Conservation (phyloP, 2,113 vertebrate species). For the Cavia porcellus region DNA sequence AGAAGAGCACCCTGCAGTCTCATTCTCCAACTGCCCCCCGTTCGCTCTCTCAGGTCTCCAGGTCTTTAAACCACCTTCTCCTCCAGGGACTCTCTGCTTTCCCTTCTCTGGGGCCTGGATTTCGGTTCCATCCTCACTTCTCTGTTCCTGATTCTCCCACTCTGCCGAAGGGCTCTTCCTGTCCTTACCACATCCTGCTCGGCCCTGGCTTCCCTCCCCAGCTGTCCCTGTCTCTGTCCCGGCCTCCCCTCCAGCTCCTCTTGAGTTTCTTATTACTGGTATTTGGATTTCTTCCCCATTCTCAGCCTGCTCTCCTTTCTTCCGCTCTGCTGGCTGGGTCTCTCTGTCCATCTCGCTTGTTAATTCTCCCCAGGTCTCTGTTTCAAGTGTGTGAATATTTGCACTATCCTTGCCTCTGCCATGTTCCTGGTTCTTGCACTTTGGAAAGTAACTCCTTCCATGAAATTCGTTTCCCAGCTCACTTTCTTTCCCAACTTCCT, state of each 20-base stretch:
- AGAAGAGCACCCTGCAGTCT: neutral
- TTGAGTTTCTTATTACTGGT: neutral
- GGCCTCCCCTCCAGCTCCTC: neutral
- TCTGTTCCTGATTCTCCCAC: neutral
- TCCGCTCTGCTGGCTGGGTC: neutral
- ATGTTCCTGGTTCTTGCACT: neutral
- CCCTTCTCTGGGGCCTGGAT: constrained; percentile 1
- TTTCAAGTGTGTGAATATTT: neutral
- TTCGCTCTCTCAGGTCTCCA: neutral
- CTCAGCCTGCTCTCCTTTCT: neutral
- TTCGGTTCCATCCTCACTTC: neutral
- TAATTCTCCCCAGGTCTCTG: neutral
- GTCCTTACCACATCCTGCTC: neutral
- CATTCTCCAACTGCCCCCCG: neutral
- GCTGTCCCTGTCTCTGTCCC: neutral
- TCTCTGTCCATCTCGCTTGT: neutral
- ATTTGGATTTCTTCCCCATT: neutral
- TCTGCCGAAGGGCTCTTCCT: neutral
- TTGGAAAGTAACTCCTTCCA: neutral
- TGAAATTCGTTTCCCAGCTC: neutral
- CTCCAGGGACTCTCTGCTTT: neutral
- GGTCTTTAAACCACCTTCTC: neutral
- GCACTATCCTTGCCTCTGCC: neutral
- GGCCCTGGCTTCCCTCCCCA: neutral
- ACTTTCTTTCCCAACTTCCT: constrained; percentile 27